phyloP scores from a whole-genome alignment of 64 coral and sea anemone species.

The Acropora tenuis region DNA sequence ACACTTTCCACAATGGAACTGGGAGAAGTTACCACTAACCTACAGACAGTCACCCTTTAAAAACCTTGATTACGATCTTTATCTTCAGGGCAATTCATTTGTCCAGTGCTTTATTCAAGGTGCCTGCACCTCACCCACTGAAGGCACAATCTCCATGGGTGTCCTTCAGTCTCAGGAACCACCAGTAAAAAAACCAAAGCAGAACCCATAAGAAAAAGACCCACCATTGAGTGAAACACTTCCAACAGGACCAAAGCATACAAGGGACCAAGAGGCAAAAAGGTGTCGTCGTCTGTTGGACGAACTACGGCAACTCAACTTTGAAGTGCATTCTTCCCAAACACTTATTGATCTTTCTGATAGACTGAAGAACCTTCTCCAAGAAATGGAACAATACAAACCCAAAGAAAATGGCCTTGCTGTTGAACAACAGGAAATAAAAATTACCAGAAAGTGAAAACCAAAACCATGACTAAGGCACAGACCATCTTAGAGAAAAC shows the following conservation, averaged over 20 bases:
- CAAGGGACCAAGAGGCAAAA: not conserved
- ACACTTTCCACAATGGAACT: constrained; percentile 13
- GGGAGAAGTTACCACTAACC: constrained; percentile 8
- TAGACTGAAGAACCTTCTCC: not conserved
- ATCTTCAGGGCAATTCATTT: not conserved
- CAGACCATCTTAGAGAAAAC: too few species aligned
- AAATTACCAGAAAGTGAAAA: too few species aligned
- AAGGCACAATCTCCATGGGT: too few species aligned
- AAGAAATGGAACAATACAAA: not conserved
- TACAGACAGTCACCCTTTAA: constrained; percentile 46
- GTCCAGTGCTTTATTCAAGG: not conserved
- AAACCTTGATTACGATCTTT: constrained; percentile 25
- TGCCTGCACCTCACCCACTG: too few species aligned
- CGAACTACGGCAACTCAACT: not conserved
- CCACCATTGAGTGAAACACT: not conserved
- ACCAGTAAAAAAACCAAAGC: too few species aligned
- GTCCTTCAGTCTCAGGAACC: too few species aligned
- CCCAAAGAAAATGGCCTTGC: not conserved
- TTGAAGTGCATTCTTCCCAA: not conserved
- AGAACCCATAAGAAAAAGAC: too few species aligned
- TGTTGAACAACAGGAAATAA: not conserved
- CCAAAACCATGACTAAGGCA: too few species aligned
- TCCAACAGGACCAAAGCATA: not conserved
- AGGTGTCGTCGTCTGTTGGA: not conserved
- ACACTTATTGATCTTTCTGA: not conserved